Conservation (phyloP, 2,797 vertebrate species). For the Coregonus suidteri region DNA sequence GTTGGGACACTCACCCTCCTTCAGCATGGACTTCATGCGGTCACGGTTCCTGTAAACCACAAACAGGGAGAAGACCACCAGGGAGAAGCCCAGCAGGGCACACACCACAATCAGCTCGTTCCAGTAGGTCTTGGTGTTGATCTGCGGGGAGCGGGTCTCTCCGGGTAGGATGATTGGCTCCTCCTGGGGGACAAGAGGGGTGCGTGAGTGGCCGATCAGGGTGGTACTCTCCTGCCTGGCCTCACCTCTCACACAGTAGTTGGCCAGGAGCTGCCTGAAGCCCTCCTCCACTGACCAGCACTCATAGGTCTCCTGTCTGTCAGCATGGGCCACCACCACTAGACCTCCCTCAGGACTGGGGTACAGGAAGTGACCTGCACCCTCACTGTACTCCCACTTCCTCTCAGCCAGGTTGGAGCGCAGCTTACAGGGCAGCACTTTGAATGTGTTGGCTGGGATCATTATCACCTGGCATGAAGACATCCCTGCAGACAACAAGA, state of each 20-base stretch:
- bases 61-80: constrained; percentile 79
- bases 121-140: constrained; percentile 85
- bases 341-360: constrained; percentile 83
- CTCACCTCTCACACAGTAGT: constrained; percentile 82
- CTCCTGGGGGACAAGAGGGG: constrained; percentile 57
- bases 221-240: constrained; percentile 52
- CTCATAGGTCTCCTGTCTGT: constrained; percentile 80
- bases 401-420: constrained; percentile 88
- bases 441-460: constrained; percentile 79
- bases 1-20: constrained; percentile 79
- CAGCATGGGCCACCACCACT: constrained; percentile 83
- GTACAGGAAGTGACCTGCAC: constrained; percentile 76
- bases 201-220: constrained; percentile 62
- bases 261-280: constrained; percentile 86
- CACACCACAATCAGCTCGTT: constrained; percentile 89
- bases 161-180: constrained; percentile 59
- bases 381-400: constrained; percentile 79
- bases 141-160: constrained; percentile 61
- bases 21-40: constrained; percentile 86
- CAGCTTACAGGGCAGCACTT: constrained; percentile 80
- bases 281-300: constrained; percentile 90
- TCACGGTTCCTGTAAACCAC: constrained; percentile 83
- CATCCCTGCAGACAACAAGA: constrained; percentile 45
- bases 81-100: constrained; percentile 70
- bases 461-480: constrained; percentile 75